Percentiles rank a stretch among this genome's conserved stretches.
Conservation (phyloP, 2,888 invertebrate species). For the Napeogenes inachia region DNA sequence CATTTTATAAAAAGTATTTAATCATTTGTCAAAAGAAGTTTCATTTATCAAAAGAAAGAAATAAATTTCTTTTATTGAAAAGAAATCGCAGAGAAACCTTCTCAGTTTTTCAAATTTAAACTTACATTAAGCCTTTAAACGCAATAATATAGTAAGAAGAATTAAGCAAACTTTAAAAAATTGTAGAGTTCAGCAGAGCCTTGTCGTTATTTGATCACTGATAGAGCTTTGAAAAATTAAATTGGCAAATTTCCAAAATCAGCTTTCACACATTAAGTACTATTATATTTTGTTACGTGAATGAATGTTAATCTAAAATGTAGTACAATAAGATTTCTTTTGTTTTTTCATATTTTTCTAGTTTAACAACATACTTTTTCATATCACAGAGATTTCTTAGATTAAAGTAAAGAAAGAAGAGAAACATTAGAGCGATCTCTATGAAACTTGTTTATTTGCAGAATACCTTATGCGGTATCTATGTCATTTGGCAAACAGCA, state of each 20-base stretch:
- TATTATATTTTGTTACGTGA: background rate
- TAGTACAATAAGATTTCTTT: too few relatives aligned
- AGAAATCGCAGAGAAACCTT: slow-evolving; percentile 14
- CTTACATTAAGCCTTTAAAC: background rate
- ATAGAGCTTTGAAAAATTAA: slow-evolving; percentile 25
- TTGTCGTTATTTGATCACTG: slow-evolving; percentile 19
- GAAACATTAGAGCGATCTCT: background rate
- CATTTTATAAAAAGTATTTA: slow-evolving; percentile 19
- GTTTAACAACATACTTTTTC: too few relatives aligned
- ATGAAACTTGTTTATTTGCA: background rate
- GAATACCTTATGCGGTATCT: too few relatives aligned
- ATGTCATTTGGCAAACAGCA: too few relatives aligned
- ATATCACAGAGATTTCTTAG: too few relatives aligned
- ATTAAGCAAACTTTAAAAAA: too few relatives aligned
- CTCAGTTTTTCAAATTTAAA: slow-evolving; percentile 13
- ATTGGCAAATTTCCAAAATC: slow-evolving; percentile 26
- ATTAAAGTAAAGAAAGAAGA: background rate
- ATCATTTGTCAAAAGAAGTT: slow-evolving; percentile 18
- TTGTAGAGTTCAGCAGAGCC: too few relatives aligned
- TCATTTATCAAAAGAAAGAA: slow-evolving; percentile 9
- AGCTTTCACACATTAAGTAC: slow-evolving; percentile 15
- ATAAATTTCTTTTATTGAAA: slow-evolving; percentile 12
- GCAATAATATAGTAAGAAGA: too few relatives aligned
- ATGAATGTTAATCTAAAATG: too few relatives aligned
- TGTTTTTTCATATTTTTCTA: too few relatives aligned